These are phyloP conservation scores for Isurus oxyrinchus DNA, from an alignment of 2,113 vertebrate genomes.

Conservation along the genomic window DNA sequence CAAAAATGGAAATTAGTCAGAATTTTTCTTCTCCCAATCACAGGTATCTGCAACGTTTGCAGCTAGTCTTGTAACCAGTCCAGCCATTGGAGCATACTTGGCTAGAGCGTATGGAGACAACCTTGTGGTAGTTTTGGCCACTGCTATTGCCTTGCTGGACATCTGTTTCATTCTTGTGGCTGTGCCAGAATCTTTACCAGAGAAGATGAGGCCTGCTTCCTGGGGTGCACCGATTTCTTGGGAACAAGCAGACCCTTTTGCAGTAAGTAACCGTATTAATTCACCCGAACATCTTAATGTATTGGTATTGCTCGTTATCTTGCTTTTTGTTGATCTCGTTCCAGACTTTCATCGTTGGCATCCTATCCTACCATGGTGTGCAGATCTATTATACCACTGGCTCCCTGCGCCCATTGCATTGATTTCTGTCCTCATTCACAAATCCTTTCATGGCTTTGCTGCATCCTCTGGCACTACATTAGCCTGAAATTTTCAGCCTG, in stretches of 20 bases:
- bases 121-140: constrained; percentile 77
- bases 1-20: neutral
- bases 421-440: neutral
- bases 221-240: constrained; percentile 86
- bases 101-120: constrained; percentile 74
- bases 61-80: constrained; percentile 83
- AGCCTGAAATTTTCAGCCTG: neutral
- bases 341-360: neutral
- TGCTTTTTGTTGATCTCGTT: neutral
- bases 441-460: neutral
- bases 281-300: neutral
- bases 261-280: constrained; percentile 58
- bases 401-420: neutral
- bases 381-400: neutral
- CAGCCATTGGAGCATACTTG: constrained; percentile 80
- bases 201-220: constrained; percentile 84
- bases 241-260: constrained; percentile 82
- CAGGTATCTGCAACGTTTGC: constrained; percentile 88
- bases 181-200: constrained; percentile 78
- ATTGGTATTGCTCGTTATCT: neutral
- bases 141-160: constrained; percentile 75
- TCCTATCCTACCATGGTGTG: neutral
- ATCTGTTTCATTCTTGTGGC: constrained; percentile 85
- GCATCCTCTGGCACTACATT: neutral
- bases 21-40: constrained; percentile 13